Percentiles rank a stretch among this genome's conserved stretches.
These are phyloP conservation scores for Grus americana DNA, from an alignment of 2,113 vertebrate species.

Conservation along the genomic window DNA sequence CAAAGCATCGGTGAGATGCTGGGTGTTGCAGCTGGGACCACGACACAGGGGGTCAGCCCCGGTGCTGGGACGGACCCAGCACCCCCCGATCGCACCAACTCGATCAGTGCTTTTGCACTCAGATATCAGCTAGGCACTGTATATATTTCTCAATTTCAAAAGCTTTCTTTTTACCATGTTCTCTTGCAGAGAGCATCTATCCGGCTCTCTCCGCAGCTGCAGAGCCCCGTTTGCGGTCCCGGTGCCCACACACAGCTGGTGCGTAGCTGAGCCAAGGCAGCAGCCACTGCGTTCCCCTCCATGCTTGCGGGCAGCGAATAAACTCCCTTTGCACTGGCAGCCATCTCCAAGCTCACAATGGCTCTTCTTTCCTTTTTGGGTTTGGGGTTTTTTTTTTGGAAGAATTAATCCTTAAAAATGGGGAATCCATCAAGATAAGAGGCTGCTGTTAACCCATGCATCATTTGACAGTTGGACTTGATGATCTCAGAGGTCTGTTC, in stretches of 20 bases:
- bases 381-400: background rate
- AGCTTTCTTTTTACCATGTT: background rate
- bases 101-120: background rate
- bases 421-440: background rate
- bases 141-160: background rate
- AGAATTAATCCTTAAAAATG: background rate
- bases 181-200: background rate
- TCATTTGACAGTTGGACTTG: background rate
- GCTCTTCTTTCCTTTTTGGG: background rate
- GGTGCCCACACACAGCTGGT: background rate
- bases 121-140: background rate
- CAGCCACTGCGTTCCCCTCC: background rate
- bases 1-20: background rate
- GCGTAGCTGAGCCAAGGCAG: background rate
- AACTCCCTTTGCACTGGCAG: background rate
- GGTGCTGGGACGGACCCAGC: background rate
- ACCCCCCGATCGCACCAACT: background rate
- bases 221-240: background rate
- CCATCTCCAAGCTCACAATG: background rate
- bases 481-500: too few species aligned
- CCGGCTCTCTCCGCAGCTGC: background rate
- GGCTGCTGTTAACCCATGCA: background rate
- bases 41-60: background rate
- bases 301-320: background rate
- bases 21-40: background rate